Conservation (phyloP, 2,888 invertebrate species). For the Lithophane leautieri region DNA sequence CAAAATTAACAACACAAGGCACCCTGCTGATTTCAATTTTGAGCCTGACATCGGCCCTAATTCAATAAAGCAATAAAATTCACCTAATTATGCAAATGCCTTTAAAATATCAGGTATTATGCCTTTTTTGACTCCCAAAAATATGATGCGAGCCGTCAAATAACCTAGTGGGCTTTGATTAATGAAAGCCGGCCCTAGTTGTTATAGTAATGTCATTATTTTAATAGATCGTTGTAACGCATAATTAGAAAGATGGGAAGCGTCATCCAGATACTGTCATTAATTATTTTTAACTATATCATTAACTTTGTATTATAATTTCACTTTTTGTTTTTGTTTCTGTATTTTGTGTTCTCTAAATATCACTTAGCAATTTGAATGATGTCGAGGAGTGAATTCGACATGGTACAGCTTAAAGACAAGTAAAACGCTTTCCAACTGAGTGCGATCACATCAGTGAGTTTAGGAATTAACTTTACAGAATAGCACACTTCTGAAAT, state of each 20-base stretch:
- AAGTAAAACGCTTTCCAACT: neutral
- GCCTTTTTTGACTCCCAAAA: slow-evolving; percentile 83
- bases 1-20: slow-evolving; percentile 90
- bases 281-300: slow-evolving; percentile 49
- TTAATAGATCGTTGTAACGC: slow-evolving; percentile 78
- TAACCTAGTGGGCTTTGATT: slow-evolving; percentile 82
- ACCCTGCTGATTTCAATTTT: slow-evolving; percentile 90
- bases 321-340: neutral
- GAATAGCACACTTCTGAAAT: neutral
- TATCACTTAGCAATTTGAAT: neutral
- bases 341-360: too few relatives aligned
- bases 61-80: slow-evolving; percentile 91
- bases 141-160: slow-evolving; percentile 85
- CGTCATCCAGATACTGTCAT: slow-evolving; percentile 68
- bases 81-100: slow-evolving; percentile 91
- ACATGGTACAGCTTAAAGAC: neutral
- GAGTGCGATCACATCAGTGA: neutral
- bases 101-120: slow-evolving; percentile 87
- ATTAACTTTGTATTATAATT: slow-evolving; percentile 4
- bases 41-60: slow-evolving; percentile 89
- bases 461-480: neutral
- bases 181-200: slow-evolving; percentile 76
- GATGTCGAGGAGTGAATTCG: neutral
- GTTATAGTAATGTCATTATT: slow-evolving; percentile 82
- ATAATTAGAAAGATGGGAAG: slow-evolving; percentile 79